Evolutionary conservation across 2,113 vertebrate species (phyloP).

Genomic region (Atractosteus spatula): DNA sequence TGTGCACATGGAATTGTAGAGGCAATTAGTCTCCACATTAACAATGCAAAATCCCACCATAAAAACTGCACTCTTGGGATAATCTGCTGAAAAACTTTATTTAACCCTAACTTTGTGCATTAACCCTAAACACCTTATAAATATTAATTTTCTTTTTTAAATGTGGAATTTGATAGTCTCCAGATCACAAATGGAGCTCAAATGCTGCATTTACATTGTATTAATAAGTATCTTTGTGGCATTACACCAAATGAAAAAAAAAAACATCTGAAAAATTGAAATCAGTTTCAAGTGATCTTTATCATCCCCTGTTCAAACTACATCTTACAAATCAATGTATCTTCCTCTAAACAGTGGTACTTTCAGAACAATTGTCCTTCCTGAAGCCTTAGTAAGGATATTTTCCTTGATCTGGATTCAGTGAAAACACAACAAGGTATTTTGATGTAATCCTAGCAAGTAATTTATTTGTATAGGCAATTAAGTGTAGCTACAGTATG

Average conservation of each 20-base stretch:
- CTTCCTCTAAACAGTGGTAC: no score
- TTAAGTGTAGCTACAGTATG: no score
- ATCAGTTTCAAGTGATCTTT: neutral
- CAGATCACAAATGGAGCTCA: slow-evolving; percentile 1
- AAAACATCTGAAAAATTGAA: neutral
- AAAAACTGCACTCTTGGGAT: neutral
- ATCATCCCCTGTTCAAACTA: no score
- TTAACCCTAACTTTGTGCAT: slow-evolving; percentile 4
- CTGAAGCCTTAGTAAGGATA: no score
- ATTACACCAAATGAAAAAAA: neutral
- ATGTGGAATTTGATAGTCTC: neutral
- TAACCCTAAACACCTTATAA: slow-evolving; percentile 18
- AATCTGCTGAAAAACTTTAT: neutral
- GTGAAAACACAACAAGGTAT: no score
- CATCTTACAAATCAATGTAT: no score
- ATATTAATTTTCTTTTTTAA: neutral
- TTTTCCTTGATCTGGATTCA: no score
- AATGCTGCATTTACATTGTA: neutral
- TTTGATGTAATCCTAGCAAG: no score
- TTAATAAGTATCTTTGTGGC: slow-evolving; percentile 7
- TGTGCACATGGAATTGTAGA: neutral
- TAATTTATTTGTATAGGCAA: no score
- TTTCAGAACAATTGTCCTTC: no score
- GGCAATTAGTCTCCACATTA: neutral
- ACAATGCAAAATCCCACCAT: neutral